Evolutionary conservation across 2,888 invertebrate genomes (phyloP), one percentile per base, ranked within the genome.

Genomic region (Shargacucullia verbasci): DNA sequence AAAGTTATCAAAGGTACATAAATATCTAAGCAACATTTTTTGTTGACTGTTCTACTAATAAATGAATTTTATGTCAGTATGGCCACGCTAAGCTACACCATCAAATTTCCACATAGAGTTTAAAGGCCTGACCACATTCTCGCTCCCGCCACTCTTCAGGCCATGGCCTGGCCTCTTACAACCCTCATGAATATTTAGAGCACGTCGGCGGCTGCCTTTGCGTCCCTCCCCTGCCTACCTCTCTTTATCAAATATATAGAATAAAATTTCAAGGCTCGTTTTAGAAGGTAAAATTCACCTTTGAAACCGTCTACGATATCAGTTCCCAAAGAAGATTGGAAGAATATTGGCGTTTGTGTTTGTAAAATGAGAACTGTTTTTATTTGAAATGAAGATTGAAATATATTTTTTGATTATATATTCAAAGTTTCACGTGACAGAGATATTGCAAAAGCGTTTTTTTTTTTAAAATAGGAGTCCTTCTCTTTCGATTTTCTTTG

Each of bases 171-270:
- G 52, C 43, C 68, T 50, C 52, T 60, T 59, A 57, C 49, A 56
- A 48, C 27, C 13, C 62, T 79, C 70, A 79, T 80, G 76, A 80
- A 79, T 80, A 80, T 80, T 76, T 68, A 80, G 69, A 53, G 63
- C 79, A 76, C 79, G 79, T 78, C 57, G 37, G n/a, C 49, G 49
- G 58, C 52, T 60, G 40, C 68, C 69, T 66, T 60, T 64, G 59
- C 68, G 53, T 54, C 45, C 67, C 59, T 59, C 11, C 46, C 59
- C 40, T 53, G 66, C 68, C 68, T 75, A 58, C 70, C 59, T 61
- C 57, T 40, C 70, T 68, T 62, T 76, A 76, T 65, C 73, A 73
- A 73, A 75, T 70, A 68, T 68, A 70, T 62, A 70, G 47, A 60
- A 67, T 57, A 54, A 66, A 70, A 67, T 69, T 65, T 64, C 37